Percentiles rank a stretch among this genome's conserved stretches.
phyloP scores from a whole-genome alignment of 2,113 vertebrate species.

The Apteryx owenii region DNA sequence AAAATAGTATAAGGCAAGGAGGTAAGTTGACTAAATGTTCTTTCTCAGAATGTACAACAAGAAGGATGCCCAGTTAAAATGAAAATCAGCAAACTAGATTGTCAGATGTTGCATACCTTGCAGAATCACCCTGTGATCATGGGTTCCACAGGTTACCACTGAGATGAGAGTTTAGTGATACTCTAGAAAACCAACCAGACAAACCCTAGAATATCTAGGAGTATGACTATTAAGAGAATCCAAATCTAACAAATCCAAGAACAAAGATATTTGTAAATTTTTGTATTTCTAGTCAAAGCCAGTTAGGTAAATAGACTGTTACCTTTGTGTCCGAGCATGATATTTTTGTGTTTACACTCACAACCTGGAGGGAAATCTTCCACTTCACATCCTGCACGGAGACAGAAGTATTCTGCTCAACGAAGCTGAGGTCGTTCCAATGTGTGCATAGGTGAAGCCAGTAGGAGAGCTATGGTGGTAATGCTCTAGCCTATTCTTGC shows the following conservation, averaged over 20 bases:
- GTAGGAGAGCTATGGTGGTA: rapidly evolving
- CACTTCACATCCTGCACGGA: rapidly evolving
- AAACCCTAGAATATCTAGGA: background rate
- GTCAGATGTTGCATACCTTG: rapidly evolving
- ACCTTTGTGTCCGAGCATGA: rapidly evolving
- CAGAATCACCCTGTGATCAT: rapidly evolving
- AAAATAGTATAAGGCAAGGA: background rate
- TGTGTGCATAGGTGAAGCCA: background rate
- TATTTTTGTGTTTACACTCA: background rate
- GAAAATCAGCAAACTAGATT: background rate
- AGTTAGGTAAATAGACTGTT: background rate
- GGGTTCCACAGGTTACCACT: background rate
- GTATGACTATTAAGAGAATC: background rate
- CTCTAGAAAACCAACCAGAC: background rate
- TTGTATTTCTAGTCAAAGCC: background rate
- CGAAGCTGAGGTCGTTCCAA: too few species aligned
- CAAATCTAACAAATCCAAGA: rapidly evolving
- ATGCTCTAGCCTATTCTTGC: background rate
- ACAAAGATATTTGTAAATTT: background rate
- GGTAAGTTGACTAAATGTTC: background rate
- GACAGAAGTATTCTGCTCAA: background rate
- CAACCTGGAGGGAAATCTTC: background rate
- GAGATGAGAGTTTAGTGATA: background rate
- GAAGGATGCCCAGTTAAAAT: background rate
- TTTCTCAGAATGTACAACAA: background rate